Evolutionary conservation across 2,113 vertebrate genomes (phyloP), one percentile per base, ranked within the genome.

Genomic region (Corythoichthys intestinalis): DNA sequence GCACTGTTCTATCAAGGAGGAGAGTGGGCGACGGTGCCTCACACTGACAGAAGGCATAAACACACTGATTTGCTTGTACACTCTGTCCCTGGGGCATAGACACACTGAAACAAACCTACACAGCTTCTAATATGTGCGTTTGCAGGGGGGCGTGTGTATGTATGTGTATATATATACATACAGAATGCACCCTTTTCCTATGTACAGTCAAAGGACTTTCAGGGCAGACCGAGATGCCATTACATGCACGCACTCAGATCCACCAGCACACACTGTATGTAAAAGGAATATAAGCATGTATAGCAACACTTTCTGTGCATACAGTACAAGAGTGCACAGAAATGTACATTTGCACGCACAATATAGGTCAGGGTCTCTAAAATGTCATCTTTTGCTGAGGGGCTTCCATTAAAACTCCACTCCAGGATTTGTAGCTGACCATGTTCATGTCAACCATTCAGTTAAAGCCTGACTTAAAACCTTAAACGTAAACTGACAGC

Each of bases 381-480:
- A 76, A 72, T 80, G 78, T 80, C 75, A 84, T 34, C 80, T 78
- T 66, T 17, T 34, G 11, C 37, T 39, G 54, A 73, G 50, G 38
- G 14, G 66, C 73, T 65, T 73, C 17, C 17, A 70, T 69, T 70
- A 54, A 65, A n/a, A 78, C 13, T 92, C 90, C 89, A 84, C 73
- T 85, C 87, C 91, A 77, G 91, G 89, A 80, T 92, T 92, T 92
- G 73, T 56, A 38, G 78, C 69, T 74, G 49, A 11, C 89, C 57
- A 38, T 66, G 77, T 72, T 85, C 76, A 86, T 90, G 85, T 89
- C 86, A 88, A 86, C 84, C 84, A 87, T 83, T 88, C 86, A 87
- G 84, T 90, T 90, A 85, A 87, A 90, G 84, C 85, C 70, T 92
- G 91, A 93, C 91, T 91, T 88, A 93, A 92, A 93, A 93, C 91